phyloP scores from a whole-genome alignment of 2,797 vertebrate species.

The Trachurus trachurus region DNA sequence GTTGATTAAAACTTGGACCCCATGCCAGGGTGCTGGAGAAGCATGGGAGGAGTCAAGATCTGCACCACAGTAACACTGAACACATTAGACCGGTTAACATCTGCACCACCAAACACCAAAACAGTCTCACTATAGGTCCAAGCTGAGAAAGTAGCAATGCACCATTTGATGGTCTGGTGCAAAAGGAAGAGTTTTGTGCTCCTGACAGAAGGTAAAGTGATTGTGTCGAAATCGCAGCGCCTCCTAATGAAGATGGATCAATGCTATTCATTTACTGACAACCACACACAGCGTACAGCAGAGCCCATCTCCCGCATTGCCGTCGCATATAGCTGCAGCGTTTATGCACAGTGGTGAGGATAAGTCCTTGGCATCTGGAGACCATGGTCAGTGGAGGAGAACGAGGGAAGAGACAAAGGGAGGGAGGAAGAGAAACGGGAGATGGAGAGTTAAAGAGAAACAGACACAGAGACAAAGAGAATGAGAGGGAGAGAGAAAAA shows the following conservation, averaged over 20 bases:
- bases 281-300: constrained; percentile 63
- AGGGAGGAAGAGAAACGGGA: constrained; percentile 13
- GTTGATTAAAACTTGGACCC: constrained; percentile 83
- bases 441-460: constrained; percentile 52
- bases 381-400: constrained; percentile 66
- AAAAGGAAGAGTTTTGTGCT: constrained; percentile 53
- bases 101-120: constrained; percentile 30
- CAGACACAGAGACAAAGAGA: constrained; percentile 54
- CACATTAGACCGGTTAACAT: constrained; percentile 42
- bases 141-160: constrained; percentile 48
- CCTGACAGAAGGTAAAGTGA: constrained; percentile 70
- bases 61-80: constrained; percentile 39
- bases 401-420: constrained; percentile 53
- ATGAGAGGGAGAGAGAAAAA: constrained; percentile 44
- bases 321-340: constrained; percentile 45
- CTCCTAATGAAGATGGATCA: constrained; percentile 91
- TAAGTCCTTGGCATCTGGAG: constrained; percentile 60
- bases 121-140: constrained; percentile 7
- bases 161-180: constrained; percentile 65
- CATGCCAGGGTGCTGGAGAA: constrained; percentile 68
- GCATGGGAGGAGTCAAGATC: constrained; percentile 68
- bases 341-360: constrained; percentile 48
- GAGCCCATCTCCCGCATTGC: constrained; percentile 57
- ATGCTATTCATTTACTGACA: constrained; percentile 87
- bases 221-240: constrained; percentile 62